Evolutionary conservation across 2,797 vertebrate genomes (phyloP).

Genomic region (Myotis daubentonii): DNA sequence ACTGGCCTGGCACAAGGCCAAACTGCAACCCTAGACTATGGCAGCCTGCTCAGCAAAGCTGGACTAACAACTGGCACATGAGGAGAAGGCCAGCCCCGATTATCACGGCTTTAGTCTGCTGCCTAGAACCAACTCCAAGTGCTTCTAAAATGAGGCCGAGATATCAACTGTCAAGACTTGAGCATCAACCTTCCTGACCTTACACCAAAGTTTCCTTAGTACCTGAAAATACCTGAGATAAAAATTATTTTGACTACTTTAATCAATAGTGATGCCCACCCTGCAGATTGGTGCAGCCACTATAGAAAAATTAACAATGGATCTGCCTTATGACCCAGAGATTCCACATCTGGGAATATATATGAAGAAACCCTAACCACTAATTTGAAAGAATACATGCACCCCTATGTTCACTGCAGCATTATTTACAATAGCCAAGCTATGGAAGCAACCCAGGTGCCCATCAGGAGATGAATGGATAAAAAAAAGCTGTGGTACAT

Average conservation of each 20-base stretch:
- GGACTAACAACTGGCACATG: background rate
- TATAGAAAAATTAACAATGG: background rate
- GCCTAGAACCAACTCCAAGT: background rate
- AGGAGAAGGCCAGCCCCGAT: background rate
- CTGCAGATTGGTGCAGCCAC: background rate
- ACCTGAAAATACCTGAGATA: background rate
- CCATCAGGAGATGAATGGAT: background rate
- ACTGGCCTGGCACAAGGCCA: background rate
- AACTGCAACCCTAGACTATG: background rate
- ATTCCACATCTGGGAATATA: background rate
- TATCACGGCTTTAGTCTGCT: background rate
- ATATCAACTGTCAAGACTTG: background rate
- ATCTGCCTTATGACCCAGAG: background rate
- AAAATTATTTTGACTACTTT: slow-evolving; percentile 13
- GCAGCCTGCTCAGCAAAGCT: background rate
- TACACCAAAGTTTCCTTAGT: background rate
- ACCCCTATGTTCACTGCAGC: background rate
- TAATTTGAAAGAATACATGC: background rate
- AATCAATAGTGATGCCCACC: background rate
- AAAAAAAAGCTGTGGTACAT: background rate
- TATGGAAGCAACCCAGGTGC: background rate
- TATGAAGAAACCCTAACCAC: background rate
- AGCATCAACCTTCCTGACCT: background rate
- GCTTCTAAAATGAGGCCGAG: background rate
- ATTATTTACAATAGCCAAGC: background rate